Conservation (phyloP, 2,888 invertebrate genomes). For the Enchytraeus crypticus region DNA sequence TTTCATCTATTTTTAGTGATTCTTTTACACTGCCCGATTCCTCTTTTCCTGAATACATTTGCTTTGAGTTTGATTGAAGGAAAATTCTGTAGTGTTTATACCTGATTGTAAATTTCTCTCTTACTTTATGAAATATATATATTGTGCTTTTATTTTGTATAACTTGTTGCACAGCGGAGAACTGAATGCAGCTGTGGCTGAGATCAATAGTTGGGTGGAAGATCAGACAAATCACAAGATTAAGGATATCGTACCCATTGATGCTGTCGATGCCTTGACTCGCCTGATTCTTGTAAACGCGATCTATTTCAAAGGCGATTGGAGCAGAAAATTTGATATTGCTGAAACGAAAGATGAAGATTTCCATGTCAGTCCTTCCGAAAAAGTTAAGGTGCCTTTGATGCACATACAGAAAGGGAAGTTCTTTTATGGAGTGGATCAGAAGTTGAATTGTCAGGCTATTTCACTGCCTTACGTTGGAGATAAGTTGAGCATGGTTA, state of each 20-base stretch:
- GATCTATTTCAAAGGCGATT: constrained; percentile 46
- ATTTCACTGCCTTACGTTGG: constrained; percentile 5
- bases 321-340: constrained; percentile 53
- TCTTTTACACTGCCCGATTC: no score
- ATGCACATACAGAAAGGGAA: constrained; percentile 45
- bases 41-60: no score
- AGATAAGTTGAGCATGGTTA: neutral
- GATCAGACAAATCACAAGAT: constrained; percentile 71
- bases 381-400: constrained; percentile 61
- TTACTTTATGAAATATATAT: no score
- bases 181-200: neutral
- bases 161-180: no score
- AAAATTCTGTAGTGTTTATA: no score
- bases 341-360: constrained; percentile 53
- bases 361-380: constrained; percentile 57
- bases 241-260: constrained; percentile 60
- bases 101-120: no score
- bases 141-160: no score
- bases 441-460: constrained; percentile 3
- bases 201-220: constrained; percentile 73
- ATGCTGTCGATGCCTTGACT: constrained; percentile 35
- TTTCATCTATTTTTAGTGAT: no score
- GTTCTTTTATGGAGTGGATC: neutral
- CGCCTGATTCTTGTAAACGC: constrained; percentile 48
- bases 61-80: no score